Evolutionary conservation across 2,888 invertebrate species (phyloP).

Genomic region (Xanthostigma xanthostigma): DNA sequence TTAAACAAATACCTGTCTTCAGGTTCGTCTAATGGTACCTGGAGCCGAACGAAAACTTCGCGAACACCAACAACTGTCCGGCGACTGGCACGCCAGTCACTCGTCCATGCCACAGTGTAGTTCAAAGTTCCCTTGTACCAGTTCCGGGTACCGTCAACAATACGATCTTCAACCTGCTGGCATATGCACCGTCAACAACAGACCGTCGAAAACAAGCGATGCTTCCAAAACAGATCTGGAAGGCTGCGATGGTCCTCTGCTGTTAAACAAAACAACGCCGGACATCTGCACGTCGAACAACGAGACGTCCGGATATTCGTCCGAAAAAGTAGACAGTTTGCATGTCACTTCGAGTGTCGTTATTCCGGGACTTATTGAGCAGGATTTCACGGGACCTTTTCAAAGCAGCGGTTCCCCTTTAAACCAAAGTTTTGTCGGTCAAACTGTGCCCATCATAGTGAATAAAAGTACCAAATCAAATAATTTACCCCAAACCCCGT

Average conservation of each 20-base stretch:
- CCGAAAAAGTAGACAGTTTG: constrained; percentile 9
- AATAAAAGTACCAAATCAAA: constrained; percentile 17
- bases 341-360: constrained; percentile 12
- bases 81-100: constrained; percentile 25
- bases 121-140: constrained; percentile 2
- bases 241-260: constrained; percentile 24
- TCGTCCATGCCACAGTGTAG: constrained; percentile 13
- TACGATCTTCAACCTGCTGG: constrained; percentile 9
- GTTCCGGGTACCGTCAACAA: constrained; percentile 7
- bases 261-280: constrained; percentile 30
- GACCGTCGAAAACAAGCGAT: constrained; percentile 8
- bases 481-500: constrained; percentile 7
- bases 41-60: constrained; percentile 40
- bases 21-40: constrained; percentile 45
- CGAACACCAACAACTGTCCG: constrained; percentile 36
- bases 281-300: constrained; percentile 31
- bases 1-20: constrained; percentile 7
- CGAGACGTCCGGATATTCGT: constrained; percentile 4
- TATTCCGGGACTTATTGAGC: constrained; percentile 18
- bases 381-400: constrained; percentile 13
- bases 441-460: constrained; percentile 30
- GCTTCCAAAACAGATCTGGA: constrained; percentile 22
- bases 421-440: constrained; percentile 23
- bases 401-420: not conserved
- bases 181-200: constrained; percentile 10